Base-by-base conservation (phyloP, 2,888 invertebrate genomes). In the Ashinkailepas kermadecensis region DNA sequence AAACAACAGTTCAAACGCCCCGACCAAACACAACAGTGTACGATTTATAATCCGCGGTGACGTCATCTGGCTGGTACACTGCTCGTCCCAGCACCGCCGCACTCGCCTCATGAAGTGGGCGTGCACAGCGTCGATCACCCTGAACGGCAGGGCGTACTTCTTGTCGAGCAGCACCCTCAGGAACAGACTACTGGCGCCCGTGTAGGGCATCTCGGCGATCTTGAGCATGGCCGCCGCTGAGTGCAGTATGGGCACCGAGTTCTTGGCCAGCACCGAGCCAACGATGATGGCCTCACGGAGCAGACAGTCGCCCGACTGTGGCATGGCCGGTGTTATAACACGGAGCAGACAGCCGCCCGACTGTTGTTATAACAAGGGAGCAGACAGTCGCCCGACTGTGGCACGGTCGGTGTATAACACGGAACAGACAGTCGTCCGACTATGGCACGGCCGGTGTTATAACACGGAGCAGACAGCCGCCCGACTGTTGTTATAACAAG, bases 121-220 rank as follows among this genome's bases (percentile, higher is more conserved):
- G 3, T 98, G 96, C 11, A 96, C 92, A 21, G 95, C 95, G 89
- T 99, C 99, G 10, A 99, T 92, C 1, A 97, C 99, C 85, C 95
- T 90, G 87, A 94, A 98, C 0, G 99, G 99, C 82, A 99, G 89
- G 0, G 98, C 97, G 89, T 99, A 99, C 87, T 98, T 97, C 88
- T 99, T 99, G 87, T 99, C 97, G 84, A 99, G 92, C 83, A 99
- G 92, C 87, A 96, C 94, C 83, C 97, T 81, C 82, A 99, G 90
- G 87, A 99, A 96, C 86, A 99, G 95, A 62, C 97, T 97, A 88
- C 94, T 97, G 0, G 98, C 95, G 4, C 99, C 99, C 56, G 93
- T 94, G 86, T 97, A 98, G 85, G 95, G 95, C 97, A 99, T 97
- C 89, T 97, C 97, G 79, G 79, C 79, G 82, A 99, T 95, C 89